These are phyloP conservation scores for Lasioglossum oenotherae DNA, from an alignment of 2,888 invertebrate genomes.

Conservation along the genomic window DNA sequence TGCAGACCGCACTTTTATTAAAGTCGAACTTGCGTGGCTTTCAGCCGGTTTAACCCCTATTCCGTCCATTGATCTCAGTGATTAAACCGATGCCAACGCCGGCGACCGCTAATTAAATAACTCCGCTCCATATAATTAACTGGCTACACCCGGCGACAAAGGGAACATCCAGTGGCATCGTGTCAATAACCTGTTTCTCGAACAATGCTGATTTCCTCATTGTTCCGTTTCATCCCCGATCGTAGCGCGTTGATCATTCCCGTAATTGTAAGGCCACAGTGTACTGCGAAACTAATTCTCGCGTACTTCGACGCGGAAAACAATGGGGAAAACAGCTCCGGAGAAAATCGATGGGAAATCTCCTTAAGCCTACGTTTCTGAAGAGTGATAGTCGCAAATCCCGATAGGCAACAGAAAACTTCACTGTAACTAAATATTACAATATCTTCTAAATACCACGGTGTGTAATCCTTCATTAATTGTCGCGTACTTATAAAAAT, in stretches of 20 bases:
- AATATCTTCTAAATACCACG: not conserved
- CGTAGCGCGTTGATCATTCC: not conserved
- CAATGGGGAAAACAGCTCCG: not conserved
- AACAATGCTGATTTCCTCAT: slow-evolving; percentile 53
- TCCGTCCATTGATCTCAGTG: slow-evolving; percentile 42
- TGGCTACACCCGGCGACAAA: slow-evolving; percentile 16
- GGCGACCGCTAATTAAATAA: slow-evolving; percentile 51
- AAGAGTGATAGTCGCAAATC: too few relatives aligned
- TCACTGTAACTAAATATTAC: too few relatives aligned
- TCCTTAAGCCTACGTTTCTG: not conserved
- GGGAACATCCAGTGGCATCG: slow-evolving; percentile 13
- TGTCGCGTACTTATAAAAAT: too few relatives aligned
- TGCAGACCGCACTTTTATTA: slow-evolving; percentile 61
- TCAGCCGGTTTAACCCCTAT: not conserved
- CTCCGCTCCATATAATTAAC: slow-evolving; percentile 52
- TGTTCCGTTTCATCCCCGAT: slow-evolving; percentile 23
- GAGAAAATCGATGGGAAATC: not conserved
- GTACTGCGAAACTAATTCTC: not conserved
- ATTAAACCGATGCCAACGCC: slow-evolving; percentile 53
- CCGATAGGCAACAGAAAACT: not conserved
- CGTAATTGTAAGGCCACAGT: not conserved
- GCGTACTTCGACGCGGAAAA: not conserved
- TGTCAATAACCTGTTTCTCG: slow-evolving; percentile 47
- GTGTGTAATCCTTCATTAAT: not conserved
- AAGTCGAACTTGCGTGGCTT: slow-evolving; percentile 57